These are phyloP conservation scores for Atta colombica DNA, from an alignment of 1,140 invertebrate species.

Conservation along the genomic window DNA sequence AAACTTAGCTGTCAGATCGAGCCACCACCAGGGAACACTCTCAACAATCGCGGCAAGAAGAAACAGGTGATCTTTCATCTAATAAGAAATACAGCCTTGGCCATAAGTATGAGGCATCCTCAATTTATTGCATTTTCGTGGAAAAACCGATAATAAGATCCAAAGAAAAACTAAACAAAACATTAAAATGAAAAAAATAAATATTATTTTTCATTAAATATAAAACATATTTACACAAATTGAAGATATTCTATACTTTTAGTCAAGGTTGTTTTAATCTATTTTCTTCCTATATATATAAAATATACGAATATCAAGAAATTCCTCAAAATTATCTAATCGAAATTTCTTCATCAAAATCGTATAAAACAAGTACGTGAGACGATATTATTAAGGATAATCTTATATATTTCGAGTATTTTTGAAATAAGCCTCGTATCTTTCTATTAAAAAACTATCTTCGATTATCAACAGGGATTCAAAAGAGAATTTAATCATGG, in stretches of 20 bases:
- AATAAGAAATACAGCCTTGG: background rate
- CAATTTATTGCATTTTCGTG: too few species aligned
- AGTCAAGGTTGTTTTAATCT: background rate
- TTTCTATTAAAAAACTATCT: background rate
- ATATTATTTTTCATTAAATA: too few species aligned
- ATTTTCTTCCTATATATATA: background rate
- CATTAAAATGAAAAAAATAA: too few species aligned
- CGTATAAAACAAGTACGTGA: background rate
- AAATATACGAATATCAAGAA: background rate
- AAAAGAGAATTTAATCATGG: slow-evolving; percentile 70
- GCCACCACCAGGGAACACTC: slow-evolving; percentile 87
- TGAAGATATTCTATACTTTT: too few species aligned
- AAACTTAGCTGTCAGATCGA: slow-evolving; percentile 97
- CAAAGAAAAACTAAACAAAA: too few species aligned
- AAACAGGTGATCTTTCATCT: slow-evolving; percentile 77
- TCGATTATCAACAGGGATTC: background rate
- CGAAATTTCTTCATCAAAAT: background rate
- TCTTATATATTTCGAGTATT: background rate
- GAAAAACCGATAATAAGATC: too few species aligned
- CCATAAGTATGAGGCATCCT: too few species aligned
- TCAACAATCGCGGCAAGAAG: slow-evolving; percentile 82
- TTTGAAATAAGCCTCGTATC: background rate
- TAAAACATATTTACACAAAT: too few species aligned
- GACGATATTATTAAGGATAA: background rate
- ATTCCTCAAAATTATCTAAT: background rate